A percentile compares a stretch with the other conserved stretches of the same genome.
phyloP scores from a whole-genome alignment of 1,140 invertebrate genomes.

The Trigoniulus corallinus region DNA sequence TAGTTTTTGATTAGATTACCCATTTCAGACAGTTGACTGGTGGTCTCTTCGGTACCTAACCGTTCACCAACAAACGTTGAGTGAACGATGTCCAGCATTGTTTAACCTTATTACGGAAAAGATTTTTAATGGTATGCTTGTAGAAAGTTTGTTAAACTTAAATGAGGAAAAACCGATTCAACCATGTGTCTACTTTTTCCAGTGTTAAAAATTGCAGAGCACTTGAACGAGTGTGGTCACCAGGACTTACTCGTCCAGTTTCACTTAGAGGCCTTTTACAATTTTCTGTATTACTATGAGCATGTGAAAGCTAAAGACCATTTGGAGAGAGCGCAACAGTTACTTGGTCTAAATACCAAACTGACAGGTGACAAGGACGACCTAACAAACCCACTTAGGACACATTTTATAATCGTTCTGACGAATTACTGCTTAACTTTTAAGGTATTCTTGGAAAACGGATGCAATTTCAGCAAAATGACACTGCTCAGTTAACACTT shows the following conservation, averaged over 20 bases:
- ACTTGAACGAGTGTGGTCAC: neutral
- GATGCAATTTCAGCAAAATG: slow-evolving; percentile 67
- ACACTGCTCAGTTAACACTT: slow-evolving; percentile 52
- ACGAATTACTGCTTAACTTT: slow-evolving; percentile 6
- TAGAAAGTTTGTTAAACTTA: neutral
- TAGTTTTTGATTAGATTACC: neutral
- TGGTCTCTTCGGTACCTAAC: slow-evolving; percentile 52
- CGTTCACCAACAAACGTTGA: slow-evolving; percentile 53
- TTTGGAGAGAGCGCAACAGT: slow-evolving; percentile 39
- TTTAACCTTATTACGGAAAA: slow-evolving; percentile 40
- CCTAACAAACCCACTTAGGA: slow-evolving; percentile 6
- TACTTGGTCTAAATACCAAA: slow-evolving; percentile 45
- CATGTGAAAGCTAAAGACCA: slow-evolving; percentile 45
- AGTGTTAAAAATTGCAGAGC: slow-evolving; percentile 6
- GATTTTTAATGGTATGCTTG: slow-evolving; percentile 30
- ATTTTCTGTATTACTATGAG: slow-evolving; percentile 55
- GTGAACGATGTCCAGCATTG: slow-evolving; percentile 47
- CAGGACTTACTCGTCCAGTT: slow-evolving; percentile 33
- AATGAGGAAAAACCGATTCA: slow-evolving; percentile 6
- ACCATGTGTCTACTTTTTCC: slow-evolving; percentile 5
- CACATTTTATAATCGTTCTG: slow-evolving; percentile 15
- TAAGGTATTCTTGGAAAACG: slow-evolving; percentile 65
- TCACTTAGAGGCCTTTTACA: slow-evolving; percentile 52
- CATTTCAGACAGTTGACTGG: slow-evolving; percentile 38
- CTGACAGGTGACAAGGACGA: slow-evolving; percentile 34